Evolutionary conservation across 2,888 invertebrate genomes (phyloP), one percentile per base, ranked within the genome.

Genomic region (Cetonia aurata): DNA sequence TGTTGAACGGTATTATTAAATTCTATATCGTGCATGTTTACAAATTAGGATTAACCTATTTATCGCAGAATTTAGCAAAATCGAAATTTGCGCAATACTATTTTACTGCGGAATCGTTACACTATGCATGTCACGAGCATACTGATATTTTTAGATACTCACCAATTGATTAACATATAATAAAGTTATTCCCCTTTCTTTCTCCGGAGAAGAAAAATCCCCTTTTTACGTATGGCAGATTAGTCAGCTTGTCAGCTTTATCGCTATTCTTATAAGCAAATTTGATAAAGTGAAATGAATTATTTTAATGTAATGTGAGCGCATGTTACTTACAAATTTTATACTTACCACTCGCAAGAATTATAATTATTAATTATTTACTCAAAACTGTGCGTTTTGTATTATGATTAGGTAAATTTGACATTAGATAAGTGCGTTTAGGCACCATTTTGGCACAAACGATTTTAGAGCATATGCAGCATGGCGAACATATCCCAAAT

Each of bases 171-270:
- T 25, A 12, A 37, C 17, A 19, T 37, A 37, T 37, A 44, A 44
- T 10, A n/a, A 62, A 33, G 62, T 48, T 62, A 17, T 65, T 65
- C 62, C 62, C 62, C 62, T 65, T 65, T 50, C 33, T 65, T 65
- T 41, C 25, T 60, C 10, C 13, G 10, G 10, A 41, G 13, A 15
- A 25, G 10, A 65, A 65, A 65, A 65, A 37, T 65, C 62, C 62
- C 62, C 62, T 12, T 25, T 50, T 41, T 65, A 65, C 62, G 62
- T 52, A 17, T 65, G 13, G 6, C 37, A 65, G n/a, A 65, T 65
- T 65, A 65, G 25, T 25, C 25, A 25, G 25, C 25, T 25, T 25
- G 62, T 65, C 62, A 65, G 62, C 48, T 10, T 17, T 4, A 41
- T 15, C 15, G 17, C 33, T n/a, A 15, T n/a, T 25, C 12, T 15